A percentile compares a stretch with the other conserved stretches of the same genome.
Conservation (phyloP, 2,797 vertebrate genomes). For the Phalanger gymnotis region DNA sequence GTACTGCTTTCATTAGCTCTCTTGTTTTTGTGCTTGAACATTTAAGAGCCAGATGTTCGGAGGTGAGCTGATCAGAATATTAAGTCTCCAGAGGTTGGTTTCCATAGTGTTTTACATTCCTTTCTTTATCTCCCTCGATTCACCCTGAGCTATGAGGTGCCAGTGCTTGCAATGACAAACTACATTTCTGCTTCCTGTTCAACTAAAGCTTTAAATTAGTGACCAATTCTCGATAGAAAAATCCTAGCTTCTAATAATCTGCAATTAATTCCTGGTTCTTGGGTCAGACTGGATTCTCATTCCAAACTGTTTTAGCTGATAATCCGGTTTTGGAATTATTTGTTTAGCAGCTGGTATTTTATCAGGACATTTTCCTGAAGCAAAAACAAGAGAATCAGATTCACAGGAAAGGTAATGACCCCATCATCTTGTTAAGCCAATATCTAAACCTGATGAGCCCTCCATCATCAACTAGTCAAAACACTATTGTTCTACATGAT, state of each 20-base stretch:
- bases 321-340: slow-evolving; percentile 67
- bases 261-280: slow-evolving; percentile 83
- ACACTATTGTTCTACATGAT: slow-evolving; percentile 38
- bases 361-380: slow-evolving; percentile 70
- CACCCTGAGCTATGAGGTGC: slow-evolving; percentile 89
- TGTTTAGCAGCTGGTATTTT: slow-evolving; percentile 72
- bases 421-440: slow-evolving; percentile 64
- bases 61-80: slow-evolving; percentile 95
- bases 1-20: slow-evolving; percentile 92
- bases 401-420: slow-evolving; percentile 59
- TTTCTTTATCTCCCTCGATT: slow-evolving; percentile 89
- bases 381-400: slow-evolving; percentile 52
- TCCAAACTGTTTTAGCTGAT: slow-evolving; percentile 72
- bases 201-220: slow-evolving; percentile 82
- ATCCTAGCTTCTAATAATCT: slow-evolving; percentile 83
- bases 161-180: slow-evolving; percentile 87
- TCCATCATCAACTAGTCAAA: slow-evolving; percentile 59
- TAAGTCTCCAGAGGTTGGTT: slow-evolving; percentile 94
- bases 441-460: slow-evolving; percentile 55
- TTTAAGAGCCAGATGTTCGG: slow-evolving; percentile 96
- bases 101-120: slow-evolving; percentile 93
- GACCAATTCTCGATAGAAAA: slow-evolving; percentile 80
- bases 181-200: slow-evolving; percentile 83
- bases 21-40: slow-evolving; percentile 92
- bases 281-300: slow-evolving; percentile 79